A percentile compares a stretch with the other conserved stretches of the same genome.
Conservation (phyloP, 2,113 vertebrate genomes). For the Pandion haliaetus region DNA sequence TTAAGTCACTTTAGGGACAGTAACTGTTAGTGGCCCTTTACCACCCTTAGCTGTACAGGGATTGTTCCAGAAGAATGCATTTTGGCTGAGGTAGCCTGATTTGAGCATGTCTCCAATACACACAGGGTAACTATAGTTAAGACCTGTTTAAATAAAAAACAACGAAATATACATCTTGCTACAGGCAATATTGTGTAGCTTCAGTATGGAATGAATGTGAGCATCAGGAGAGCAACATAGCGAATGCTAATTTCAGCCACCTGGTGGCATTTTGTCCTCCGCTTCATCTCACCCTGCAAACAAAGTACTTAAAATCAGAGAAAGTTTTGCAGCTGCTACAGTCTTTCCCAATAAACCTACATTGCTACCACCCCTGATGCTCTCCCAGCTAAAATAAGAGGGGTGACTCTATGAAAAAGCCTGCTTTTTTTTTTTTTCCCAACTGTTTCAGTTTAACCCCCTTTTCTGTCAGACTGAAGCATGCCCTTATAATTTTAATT, state of each 20-base stretch:
- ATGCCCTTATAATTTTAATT: neutral
- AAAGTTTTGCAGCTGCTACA: neutral
- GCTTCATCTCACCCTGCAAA: neutral
- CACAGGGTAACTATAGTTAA: neutral
- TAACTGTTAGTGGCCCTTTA: neutral
- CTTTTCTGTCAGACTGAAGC: neutral
- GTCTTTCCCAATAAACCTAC: neutral
- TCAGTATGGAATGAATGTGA: neutral
- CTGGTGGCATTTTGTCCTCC: neutral
- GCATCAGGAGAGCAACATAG: neutral
- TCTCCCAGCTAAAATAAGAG: neutral
- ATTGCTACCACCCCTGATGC: neutral
- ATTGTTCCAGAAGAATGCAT: neutral
- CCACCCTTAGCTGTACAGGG: neutral
- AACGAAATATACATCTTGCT: neutral
- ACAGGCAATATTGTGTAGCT: neutral
- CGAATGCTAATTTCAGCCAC: neutral
- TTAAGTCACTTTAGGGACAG: neutral
- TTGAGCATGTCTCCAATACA: neutral
- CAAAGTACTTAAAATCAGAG: neutral
- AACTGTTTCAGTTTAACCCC: neutral
- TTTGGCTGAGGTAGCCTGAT: neutral
- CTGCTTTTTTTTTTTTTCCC: rapidly evolving
- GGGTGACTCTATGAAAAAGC: neutral
- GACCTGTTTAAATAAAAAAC: neutral